Conservation (phyloP, 2,888 invertebrate species). For the Callimorpha dominula region DNA sequence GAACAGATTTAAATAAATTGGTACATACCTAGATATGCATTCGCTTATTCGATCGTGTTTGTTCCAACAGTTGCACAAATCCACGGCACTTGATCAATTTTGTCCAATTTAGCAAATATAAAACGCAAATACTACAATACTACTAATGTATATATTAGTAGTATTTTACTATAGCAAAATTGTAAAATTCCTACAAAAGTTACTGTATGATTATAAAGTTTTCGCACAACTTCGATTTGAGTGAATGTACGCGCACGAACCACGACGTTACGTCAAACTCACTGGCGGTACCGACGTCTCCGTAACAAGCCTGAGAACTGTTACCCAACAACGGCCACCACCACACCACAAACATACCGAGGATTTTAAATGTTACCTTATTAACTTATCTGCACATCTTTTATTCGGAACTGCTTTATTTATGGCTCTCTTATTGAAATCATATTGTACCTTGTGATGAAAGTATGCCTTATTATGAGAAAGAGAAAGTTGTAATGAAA, state of each 20-base stretch:
- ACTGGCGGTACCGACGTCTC: constrained; percentile 35
- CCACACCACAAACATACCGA: constrained; percentile 19
- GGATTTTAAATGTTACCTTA: constrained; percentile 9
- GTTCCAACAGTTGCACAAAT: constrained; percentile 21
- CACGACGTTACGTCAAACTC: constrained; percentile 31
- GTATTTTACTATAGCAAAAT: too few species aligned
- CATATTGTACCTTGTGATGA: too few species aligned
- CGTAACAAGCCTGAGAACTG: constrained; percentile 38
- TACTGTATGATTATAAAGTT: constrained; percentile 24
- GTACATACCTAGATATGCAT: constrained; percentile 20
- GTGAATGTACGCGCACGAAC: constrained; percentile 38
- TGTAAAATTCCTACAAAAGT: constrained; percentile 24
- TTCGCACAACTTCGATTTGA: constrained; percentile 26
- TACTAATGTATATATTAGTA: too few species aligned
- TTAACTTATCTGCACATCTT: neutral
- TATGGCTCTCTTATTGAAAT: neutral
- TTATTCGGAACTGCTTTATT: too few species aligned
- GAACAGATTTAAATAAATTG: constrained; percentile 16
- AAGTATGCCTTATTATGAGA: neutral
- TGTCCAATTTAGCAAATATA: neutral
- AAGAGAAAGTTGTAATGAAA: too few species aligned
- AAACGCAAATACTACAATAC: neutral
- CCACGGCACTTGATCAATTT: constrained; percentile 38
- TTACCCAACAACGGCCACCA: constrained; percentile 50
- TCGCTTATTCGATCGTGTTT: neutral